Evolutionary conservation across 2,797 vertebrate genomes (phyloP), one percentile per base, ranked within the genome.

Genomic region (Limosa lapponica): DNA sequence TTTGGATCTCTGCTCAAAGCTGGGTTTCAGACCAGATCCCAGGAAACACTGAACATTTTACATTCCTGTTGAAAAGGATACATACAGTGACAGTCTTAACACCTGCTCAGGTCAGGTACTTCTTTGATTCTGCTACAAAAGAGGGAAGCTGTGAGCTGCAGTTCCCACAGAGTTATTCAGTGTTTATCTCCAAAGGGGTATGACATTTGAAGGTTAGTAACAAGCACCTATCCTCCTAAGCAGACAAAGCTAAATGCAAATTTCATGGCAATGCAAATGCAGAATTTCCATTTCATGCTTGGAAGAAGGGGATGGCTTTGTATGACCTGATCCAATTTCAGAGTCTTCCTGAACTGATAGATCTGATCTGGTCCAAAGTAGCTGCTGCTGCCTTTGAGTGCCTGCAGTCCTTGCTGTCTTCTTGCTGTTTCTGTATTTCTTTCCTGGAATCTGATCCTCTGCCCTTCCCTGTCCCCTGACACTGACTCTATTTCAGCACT

Each of bases 251-350:
- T 73, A 87, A 96, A 93, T 86, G 93, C 52, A 95, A 90, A 95
- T 97, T 95, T 94, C 93, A 93, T 13, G 72, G 58, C 71, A 87
- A 62, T 93, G 74, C 70, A 94, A 92, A 96, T 77, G 62, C 36
- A 71, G 74, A 89, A 86, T 91, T 93, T 94, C 64, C 59, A 92
- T 96, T 97, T 96, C 92, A 90, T 89, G 91, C 85, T 96, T 75
- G 65, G 72, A 72, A 92, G 80, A 94, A 88, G 64, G 72, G 49
- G 55, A n/a, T 69, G 34, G 81, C 14, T 89, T 66, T 89, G 25
- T 62, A 43, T 82, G 65, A 93, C 85, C 84, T 71, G 67, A 91
- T 96, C 84, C 82, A 74, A 79, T 96, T 89, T 93, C 70, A 88
- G 70, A 79, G 32, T 46, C 65, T 87, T 97, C 85, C 62, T 93